Evolutionary conservation across 2,888 invertebrate species (phyloP), one percentile per base, ranked within the genome.

Genomic region (Drosophila merina): DNA sequence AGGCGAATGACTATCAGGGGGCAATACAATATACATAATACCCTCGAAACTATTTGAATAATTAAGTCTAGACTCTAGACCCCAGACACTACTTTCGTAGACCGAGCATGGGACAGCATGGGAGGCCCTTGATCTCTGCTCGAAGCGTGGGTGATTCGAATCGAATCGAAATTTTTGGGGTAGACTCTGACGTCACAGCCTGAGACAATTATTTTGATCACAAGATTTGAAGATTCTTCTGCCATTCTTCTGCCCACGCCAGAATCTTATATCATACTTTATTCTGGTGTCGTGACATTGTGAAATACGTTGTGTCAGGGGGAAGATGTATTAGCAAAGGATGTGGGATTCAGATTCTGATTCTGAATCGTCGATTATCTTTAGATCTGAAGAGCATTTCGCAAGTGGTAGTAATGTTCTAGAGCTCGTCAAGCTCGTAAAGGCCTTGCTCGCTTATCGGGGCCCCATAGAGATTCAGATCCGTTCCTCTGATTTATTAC

Each of bases 1-100:
- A 20, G 20, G 75, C 69, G 75, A 83, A 76, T 52, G 50, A 14
- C 49, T 40, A 59, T 26, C 25, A 36, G 10, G 42, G 63, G 50
- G 31, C 14, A 57, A 38, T 10, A 14, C 14, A 1, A 1, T 14
- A 58, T 66, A 78, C 74, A 67, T 54, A 55, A 66, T 58, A 68
- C 59, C 59, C 64, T 58, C 76, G 60, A 58, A 68, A 49, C 66
- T 55, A 71, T 54, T 69, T 74, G 79, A 86, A 83, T 86, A 74
- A 77, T 66, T 76, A 75, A 36, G 57, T 48, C 59, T 59, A 59
- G 60, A 54, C 52, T 55, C 67, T 75, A 74, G 73, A 73, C 63
- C 40, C 49, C 40, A 30, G 52, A 28, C 38, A 40, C 25, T 56
- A 20, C 20, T 20, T 20, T 20, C 20, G 1, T 20, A 47, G 2